A percentile compares a stretch with the other conserved stretches of the same genome.
phyloP scores from a whole-genome alignment of 2,113 vertebrate genomes.

The Elaphurus davidianus region DNA sequence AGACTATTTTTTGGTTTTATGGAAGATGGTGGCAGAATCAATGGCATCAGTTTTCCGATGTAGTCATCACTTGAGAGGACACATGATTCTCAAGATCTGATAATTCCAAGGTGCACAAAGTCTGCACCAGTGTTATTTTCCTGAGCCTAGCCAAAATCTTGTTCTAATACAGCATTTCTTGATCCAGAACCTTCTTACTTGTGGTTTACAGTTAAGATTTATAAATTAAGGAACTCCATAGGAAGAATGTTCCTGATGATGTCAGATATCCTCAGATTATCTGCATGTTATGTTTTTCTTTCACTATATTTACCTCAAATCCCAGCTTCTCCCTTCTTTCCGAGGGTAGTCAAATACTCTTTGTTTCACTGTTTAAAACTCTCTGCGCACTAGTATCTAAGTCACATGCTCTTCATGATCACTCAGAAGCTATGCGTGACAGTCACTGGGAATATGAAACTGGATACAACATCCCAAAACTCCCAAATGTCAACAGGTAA shows the following conservation, averaged over 20 bases:
- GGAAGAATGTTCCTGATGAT: background rate
- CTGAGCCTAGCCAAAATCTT: background rate
- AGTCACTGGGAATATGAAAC: background rate
- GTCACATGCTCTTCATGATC: background rate
- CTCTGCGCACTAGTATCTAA: background rate
- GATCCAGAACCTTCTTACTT: background rate
- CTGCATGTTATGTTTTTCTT: background rate
- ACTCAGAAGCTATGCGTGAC: background rate
- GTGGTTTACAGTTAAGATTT: background rate
- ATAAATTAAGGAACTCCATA: background rate
- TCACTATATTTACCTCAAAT: background rate
- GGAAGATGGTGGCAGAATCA: too few relatives aligned
- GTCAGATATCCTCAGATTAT: background rate
- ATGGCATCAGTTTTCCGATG: too few relatives aligned
- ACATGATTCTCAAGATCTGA: background rate
- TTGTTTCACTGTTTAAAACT: background rate
- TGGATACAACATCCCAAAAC: background rate
- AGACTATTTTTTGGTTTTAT: too few relatives aligned
- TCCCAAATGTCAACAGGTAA: background rate
- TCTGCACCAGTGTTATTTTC: background rate
- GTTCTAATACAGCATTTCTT: background rate
- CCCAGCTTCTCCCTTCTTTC: background rate
- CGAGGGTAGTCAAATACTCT: background rate
- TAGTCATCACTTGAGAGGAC: too few relatives aligned
- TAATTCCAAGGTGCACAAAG: background rate